Base-by-base conservation (phyloP, 2,888 invertebrate genomes). In the Autographa pulchrina region DNA sequence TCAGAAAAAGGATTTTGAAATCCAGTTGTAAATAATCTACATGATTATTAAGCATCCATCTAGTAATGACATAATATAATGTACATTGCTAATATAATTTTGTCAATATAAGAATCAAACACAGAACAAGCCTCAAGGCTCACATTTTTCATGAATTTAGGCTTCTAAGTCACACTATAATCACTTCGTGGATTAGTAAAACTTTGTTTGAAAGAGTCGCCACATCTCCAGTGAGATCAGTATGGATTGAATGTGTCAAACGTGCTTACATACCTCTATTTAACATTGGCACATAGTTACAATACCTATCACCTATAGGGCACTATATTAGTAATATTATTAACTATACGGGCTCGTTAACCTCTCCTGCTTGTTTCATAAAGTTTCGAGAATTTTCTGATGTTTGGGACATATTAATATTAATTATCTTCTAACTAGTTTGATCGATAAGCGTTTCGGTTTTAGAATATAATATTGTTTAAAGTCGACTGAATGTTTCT, bases 241-340 rank as follows among this genome's bases (percentile, higher is more conserved):
- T 56, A 54, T 62, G 54, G 41, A 61, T 66, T 11, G 58, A 54
- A 62, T 58, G 68, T 70, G 70, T 25, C 43, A 62, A 43, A 61
- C 62, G 54, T 59, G 72, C 65, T 80, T 62, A 67, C 60, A 9
- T 52, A 79, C n/a, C 38, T 56, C 38, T 75, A 80, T 41, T 41
- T 71, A 68, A 66, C 67, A 64, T 85, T 84, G 83, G 83, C 83
- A 84, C 83, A 75, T 70, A 60, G 66, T 77, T 71, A 66, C 54
- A 13, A 64, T 70, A 70, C 65, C 66, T 70, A 70, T 65, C 70
- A 60, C 25, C 62, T 77, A 81, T 68, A 73, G 78, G 84, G 80
- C 81, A 80, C 84, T 86, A 81, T 68, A 62, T 71, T 60, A 78
- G 58, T 56, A 65, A 72, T 25, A 25, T 25, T 25, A 25, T 25